Conservation (phyloP, 2,113 vertebrate genomes). For the Benitochromis conjunctus region DNA sequence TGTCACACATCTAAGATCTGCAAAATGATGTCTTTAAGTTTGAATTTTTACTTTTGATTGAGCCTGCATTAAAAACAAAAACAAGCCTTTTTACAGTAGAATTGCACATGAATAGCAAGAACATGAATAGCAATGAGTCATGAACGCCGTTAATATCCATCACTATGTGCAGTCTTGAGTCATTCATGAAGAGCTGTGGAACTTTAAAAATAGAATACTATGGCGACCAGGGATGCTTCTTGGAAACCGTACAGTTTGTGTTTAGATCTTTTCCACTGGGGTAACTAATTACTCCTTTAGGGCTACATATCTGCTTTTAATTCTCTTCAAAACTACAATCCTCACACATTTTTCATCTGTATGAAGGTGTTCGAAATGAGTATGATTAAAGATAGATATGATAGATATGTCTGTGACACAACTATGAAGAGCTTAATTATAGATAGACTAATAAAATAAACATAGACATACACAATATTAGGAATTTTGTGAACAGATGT, state of each 20-base stretch:
- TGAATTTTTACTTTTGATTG: background rate
- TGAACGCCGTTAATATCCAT: background rate
- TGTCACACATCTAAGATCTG: background rate
- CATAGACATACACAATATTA: background rate
- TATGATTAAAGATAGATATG: background rate
- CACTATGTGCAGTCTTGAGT: background rate
- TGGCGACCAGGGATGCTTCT: background rate
- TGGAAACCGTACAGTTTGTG: background rate
- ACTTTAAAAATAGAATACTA: background rate
- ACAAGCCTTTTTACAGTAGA: background rate
- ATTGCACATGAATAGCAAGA: background rate
- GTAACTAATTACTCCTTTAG: conserved; percentile 11
- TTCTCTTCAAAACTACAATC: background rate
- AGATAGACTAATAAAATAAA: background rate
- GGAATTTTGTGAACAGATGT: background rate
- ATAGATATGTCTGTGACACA: background rate
- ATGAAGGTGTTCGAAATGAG: background rate
- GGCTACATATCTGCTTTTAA: background rate
- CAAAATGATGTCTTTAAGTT: background rate
- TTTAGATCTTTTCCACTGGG: background rate
- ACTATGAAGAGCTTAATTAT: background rate
- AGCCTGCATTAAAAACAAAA: background rate
- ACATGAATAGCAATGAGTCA: background rate
- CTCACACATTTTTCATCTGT: background rate
- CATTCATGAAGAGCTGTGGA: background rate